phyloP scores from a whole-genome alignment of 2,797 vertebrate genomes.

The Hafferia zeledoni region DNA sequence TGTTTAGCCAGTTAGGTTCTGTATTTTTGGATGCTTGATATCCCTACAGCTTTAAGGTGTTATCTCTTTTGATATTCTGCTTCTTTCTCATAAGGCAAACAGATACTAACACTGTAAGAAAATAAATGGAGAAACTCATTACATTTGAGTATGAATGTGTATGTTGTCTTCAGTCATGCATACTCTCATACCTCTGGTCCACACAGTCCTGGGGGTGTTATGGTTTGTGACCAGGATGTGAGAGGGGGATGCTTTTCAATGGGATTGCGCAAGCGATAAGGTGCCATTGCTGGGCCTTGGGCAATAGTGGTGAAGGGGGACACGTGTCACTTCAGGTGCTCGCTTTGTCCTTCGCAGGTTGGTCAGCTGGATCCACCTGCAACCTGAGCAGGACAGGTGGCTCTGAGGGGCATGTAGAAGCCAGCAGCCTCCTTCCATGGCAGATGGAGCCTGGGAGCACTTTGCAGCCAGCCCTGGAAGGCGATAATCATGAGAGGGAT shows the following conservation, averaged over 20 bases:
- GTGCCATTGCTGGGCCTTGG: rapidly evolving
- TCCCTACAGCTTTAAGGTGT: neutral
- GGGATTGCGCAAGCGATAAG: neutral
- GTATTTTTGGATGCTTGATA: neutral
- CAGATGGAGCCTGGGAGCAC: neutral
- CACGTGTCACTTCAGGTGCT: rapidly evolving
- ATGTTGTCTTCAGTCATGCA: neutral
- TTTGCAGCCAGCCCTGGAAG: conserved; percentile 24
- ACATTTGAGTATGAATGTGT: neutral
- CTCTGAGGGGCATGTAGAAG: neutral
- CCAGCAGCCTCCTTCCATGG: neutral
- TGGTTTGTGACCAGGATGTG: rapidly evolving
- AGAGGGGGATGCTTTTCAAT: neutral
- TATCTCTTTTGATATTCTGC: neutral
- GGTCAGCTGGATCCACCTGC: neutral
- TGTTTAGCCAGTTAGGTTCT: neutral
- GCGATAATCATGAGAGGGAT: conserved; percentile 48
- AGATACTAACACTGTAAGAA: neutral
- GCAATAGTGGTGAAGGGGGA: rapidly evolving
- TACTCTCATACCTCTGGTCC: rapidly evolving
- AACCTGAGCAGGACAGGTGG: neutral
- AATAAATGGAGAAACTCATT: neutral
- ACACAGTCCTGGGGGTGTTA: rapidly evolving
- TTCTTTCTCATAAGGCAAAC: neutral
- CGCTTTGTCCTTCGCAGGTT: neutral